Conservation (phyloP, 2,797 vertebrate species). For the Ficedula albicollis region DNA sequence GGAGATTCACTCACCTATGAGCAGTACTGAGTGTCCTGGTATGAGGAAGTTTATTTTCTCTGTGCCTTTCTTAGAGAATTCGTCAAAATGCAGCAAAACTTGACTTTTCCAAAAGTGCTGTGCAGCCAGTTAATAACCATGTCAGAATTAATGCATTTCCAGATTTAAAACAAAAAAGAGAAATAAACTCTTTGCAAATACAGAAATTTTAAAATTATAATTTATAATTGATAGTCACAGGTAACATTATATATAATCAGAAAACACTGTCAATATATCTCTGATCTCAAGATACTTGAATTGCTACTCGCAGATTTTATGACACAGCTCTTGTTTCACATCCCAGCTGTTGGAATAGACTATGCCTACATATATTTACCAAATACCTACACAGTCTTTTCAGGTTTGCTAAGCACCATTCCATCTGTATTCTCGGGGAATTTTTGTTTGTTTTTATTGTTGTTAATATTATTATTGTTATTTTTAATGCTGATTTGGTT, state of each 20-base stretch:
- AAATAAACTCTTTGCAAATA: not conserved
- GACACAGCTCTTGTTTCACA: not conserved
- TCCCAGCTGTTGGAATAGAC: not conserved
- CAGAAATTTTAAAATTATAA: not conserved
- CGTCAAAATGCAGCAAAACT: not conserved
- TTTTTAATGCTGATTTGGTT: not conserved
- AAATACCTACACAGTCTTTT: not conserved
- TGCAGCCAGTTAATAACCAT: not conserved
- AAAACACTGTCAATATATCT: not conserved
- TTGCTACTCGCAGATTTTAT: not conserved
- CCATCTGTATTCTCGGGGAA: not conserved
- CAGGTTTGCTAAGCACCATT: not conserved
- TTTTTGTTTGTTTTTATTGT: not conserved
- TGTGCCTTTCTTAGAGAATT: slow-evolving; percentile 17
- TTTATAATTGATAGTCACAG: not conserved
- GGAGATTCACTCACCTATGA: not conserved
- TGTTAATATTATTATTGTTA: not conserved
- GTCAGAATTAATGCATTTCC: not conserved
- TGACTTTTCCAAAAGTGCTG: not conserved
- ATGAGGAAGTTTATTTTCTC: not conserved
- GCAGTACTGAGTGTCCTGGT: not conserved
- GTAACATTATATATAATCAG: not conserved
- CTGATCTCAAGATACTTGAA: not conserved
- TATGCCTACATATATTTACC: not conserved
- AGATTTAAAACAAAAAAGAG: not conserved